Evolutionary conservation across 30 jellyfish, hydroid and myxozoan genomes (phyloP), one percentile per base, ranked within the genome.

Genomic region (Turritopsis dohrnii): DNA sequence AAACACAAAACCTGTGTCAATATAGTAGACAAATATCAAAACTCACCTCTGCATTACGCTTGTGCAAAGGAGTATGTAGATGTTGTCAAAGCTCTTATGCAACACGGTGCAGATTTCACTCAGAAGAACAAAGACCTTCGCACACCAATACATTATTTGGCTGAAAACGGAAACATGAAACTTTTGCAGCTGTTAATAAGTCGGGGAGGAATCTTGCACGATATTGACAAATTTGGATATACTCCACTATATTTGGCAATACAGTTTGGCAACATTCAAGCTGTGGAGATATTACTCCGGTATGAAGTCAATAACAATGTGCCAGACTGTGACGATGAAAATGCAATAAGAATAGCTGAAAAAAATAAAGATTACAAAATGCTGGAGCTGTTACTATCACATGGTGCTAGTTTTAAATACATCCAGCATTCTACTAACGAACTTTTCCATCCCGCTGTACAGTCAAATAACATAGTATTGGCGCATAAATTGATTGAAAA

Each of bases 71-170:
- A 69, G 17, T 9, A 69, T 21, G 28, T 0, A 23, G 77, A 69
- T 0, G 22, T 27, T 7, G 30, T 69, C 16, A 1, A 27, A n/a
- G 8, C 31, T 1, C 0, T 69, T 7, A n/a, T 69, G 30, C 77
- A 27, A n/a, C 77, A 69, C 30, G 77, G 77, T 27, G 77, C 77
- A 16, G 77, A 69, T 27, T 23, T 69, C 19, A 69, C 28, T 69
- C 30, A n/a, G 22, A 69, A 23, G 28, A 69, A 69, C 77, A 0
- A 19, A 23, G 28, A n/a, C 28, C 30, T 16, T 8, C 77, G 30
- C 9, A 69, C 77, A 27, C 77, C 77, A n/a, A 69, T 27, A 7
- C 77, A 69, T 27, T n/a, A n/a, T 69, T 23, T 27, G 19, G 77
- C 77, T 1, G 30, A 69, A 1, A 27, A 23, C 77, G 77, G 77